Conservation (phyloP, 2,113 vertebrate genomes). For the Regulus satrapa region DNA sequence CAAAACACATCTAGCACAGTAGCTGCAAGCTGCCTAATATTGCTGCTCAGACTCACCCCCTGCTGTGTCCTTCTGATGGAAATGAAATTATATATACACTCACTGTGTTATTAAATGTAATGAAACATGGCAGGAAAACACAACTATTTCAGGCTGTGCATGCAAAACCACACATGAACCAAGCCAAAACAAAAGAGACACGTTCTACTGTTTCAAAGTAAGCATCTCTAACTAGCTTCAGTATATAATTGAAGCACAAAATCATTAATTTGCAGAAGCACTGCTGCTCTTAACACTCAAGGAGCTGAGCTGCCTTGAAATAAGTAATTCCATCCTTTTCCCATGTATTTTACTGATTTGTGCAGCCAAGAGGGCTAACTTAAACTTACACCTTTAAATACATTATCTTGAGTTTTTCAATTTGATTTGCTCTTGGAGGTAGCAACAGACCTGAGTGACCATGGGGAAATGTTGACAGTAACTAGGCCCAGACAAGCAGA, state of each 20-base stretch:
- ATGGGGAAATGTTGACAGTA: background rate
- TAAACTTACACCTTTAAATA: background rate
- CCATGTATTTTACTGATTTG: background rate
- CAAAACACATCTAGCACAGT: background rate
- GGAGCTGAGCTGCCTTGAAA: background rate
- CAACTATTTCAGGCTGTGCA: background rate
- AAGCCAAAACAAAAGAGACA: background rate
- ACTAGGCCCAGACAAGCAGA: background rate
- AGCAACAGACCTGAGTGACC: background rate
- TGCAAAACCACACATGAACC: background rate
- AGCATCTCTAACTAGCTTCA: background rate
- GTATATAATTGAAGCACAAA: background rate
- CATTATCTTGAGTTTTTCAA: background rate
- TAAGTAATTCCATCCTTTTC: background rate
- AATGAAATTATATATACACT: background rate
- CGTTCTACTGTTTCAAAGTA: background rate
- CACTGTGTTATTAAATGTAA: background rate
- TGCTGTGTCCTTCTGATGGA: background rate
- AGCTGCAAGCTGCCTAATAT: background rate
- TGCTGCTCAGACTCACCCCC: background rate
- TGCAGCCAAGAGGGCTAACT: background rate
- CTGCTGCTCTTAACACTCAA: background rate
- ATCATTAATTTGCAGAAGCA: background rate
- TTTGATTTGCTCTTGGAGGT: background rate
- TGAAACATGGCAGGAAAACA: background rate